phyloP scores from a whole-genome alignment of 1,140 invertebrate species.

The Heliconius hewitsoni region DNA sequence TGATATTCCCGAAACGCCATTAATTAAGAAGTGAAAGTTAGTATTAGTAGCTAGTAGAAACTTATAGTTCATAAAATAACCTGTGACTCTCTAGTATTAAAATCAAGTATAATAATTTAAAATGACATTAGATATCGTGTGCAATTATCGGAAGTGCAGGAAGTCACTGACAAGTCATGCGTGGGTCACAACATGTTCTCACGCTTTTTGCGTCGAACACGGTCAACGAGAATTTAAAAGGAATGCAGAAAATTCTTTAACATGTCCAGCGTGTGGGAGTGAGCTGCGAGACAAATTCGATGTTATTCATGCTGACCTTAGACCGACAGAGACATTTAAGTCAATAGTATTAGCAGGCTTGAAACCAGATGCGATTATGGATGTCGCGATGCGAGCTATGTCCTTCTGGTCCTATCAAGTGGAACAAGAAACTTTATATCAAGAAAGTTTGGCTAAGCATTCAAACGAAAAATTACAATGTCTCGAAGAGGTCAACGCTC shows the following conservation, averaged over 20 bases:
- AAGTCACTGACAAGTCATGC: slow-evolving; percentile 73
- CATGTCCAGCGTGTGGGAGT: slow-evolving; percentile 78
- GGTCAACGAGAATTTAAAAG: slow-evolving; percentile 77
- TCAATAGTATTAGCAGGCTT: slow-evolving; percentile 80
- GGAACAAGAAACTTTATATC: slow-evolving; percentile 77
- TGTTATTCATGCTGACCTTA: slow-evolving; percentile 80
- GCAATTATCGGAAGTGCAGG: slow-evolving; percentile 81
- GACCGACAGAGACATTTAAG: slow-evolving; percentile 78
- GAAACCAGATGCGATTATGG: slow-evolving; percentile 79
- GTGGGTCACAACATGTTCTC: slow-evolving; percentile 82
- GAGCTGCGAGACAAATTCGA: slow-evolving; percentile 79
- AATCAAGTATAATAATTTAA: background rate
- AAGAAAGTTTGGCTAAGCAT: slow-evolving; percentile 75
- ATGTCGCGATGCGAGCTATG: slow-evolving; percentile 80
- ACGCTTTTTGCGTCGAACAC: slow-evolving; percentile 81
- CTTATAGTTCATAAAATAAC: background rate
- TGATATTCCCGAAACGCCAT: background rate
- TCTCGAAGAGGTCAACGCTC: slow-evolving; percentile 72
- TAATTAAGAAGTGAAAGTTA: background rate
- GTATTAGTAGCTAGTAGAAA: background rate
- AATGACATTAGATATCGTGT: slow-evolving; percentile 75
- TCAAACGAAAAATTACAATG: slow-evolving; percentile 71
- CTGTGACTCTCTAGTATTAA: background rate
- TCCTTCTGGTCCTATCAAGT: slow-evolving; percentile 82
- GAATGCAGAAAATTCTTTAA: slow-evolving; percentile 68